Evolutionary conservation across 2,888 invertebrate genomes (phyloP).

Genomic region (Andricus curvator): DNA sequence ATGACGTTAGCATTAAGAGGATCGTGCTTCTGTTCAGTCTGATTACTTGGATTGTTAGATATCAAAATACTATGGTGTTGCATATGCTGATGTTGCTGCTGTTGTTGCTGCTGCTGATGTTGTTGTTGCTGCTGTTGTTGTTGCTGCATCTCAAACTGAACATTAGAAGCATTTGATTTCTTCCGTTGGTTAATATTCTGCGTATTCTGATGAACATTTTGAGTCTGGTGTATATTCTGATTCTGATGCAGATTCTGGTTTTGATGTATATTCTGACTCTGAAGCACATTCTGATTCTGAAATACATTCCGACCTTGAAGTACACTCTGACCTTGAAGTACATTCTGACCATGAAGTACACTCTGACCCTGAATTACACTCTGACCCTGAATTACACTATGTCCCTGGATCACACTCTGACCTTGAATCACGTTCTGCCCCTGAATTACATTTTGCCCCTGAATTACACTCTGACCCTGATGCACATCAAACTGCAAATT

Average conservation of each 20-base stretch:
- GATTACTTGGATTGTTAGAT: slow-evolving; percentile 64
- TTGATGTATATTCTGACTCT: slow-evolving; percentile 64
- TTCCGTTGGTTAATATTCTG: slow-evolving; percentile 59
- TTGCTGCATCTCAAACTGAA: slow-evolving; percentile 60
- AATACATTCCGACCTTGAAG: slow-evolving; percentile 60
- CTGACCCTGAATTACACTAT: slow-evolving; percentile 58
- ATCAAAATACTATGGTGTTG: slow-evolving; percentile 73
- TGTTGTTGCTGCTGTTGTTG: slow-evolving; percentile 57
- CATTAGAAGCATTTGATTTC: slow-evolving; percentile 59
- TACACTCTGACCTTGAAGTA: too few relatives aligned
- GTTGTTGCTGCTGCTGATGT: slow-evolving; percentile 57
- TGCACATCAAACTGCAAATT: slow-evolving; percentile 65
- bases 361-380: slow-evolving; percentile 63
- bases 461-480: slow-evolving; percentile 47
- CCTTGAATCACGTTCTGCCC: slow-evolving; percentile 64
- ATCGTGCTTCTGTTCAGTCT: slow-evolving; percentile 47
- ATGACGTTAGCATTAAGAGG: slow-evolving; percentile 71
- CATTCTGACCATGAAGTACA: slow-evolving; percentile 57
- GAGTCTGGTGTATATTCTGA: slow-evolving; percentile 40
- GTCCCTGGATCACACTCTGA: slow-evolving; percentile 63
- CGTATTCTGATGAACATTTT: slow-evolving; percentile 30
- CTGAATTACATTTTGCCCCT: slow-evolving; percentile 63
- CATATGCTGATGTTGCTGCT: slow-evolving; percentile 59
- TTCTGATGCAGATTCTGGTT: slow-evolving; percentile 32
- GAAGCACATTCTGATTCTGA: slow-evolving; percentile 62